Percentiles rank a stretch among this genome's conserved stretches.
phyloP scores from a whole-genome alignment of 2,888 invertebrate species.

The Congeria kusceri region DNA sequence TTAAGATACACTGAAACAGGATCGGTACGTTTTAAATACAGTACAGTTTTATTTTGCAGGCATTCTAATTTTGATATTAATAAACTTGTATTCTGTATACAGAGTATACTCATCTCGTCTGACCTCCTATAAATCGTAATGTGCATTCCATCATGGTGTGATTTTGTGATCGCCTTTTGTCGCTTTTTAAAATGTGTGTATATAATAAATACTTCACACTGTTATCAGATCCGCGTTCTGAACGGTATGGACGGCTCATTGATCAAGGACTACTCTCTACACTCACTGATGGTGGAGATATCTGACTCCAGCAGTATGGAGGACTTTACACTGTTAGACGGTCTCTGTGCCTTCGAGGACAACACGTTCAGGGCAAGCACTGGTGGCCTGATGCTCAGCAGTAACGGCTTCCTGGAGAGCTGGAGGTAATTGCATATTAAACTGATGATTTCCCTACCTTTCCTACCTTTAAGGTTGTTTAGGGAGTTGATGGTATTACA shows the following conservation, averaged over 20 bases:
- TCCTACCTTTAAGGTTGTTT: no score
- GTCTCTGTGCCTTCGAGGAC: neutral
- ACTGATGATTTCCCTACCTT: no score
- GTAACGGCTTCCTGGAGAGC: neutral
- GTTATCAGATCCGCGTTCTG: neutral
- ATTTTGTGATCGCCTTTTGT: no score
- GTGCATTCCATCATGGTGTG: no score
- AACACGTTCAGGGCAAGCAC: neutral
- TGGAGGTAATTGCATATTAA: neutral
- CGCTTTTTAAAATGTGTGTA: no score
- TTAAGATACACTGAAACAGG: neutral
- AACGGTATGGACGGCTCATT: neutral
- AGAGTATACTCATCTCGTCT: no score
- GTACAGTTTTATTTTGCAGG: no score
- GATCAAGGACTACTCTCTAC: neutral
- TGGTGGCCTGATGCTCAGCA: conserved; percentile 1
- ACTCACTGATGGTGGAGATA: neutral
- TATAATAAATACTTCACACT: no score
- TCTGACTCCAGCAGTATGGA: neutral
- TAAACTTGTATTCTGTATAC: no score
- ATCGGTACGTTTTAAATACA: neutral
- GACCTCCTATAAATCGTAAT: no score
- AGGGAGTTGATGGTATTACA: no score
- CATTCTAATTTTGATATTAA: no score
- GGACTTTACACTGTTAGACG: neutral